These are phyloP conservation scores for Coelopa frigida DNA, from an alignment of 1,140 invertebrate species.

Conservation along the genomic window DNA sequence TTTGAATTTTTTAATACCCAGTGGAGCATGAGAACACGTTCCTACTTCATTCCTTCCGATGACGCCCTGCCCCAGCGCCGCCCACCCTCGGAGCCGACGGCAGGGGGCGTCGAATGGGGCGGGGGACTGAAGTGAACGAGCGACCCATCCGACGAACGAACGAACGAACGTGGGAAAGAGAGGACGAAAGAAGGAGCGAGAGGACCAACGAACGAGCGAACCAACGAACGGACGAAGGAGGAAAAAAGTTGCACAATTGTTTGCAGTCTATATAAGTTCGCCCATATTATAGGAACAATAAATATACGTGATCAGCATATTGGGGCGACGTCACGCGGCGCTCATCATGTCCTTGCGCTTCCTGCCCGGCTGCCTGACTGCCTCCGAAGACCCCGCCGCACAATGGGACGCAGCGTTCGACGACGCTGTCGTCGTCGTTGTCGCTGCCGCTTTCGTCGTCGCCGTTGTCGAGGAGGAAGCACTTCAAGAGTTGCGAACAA, in stretches of 20 bases:
- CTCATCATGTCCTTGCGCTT: constrained; percentile 14
- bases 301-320: constrained; percentile 45
- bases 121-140: neutral
- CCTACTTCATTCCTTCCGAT: constrained; percentile 17
- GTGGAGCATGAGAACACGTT: constrained; percentile 19
- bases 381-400: too few species aligned
- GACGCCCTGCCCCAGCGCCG: neutral
- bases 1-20: too few species aligned
- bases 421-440: neutral
- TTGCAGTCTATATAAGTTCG: constrained; percentile 19
- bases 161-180: neutral
- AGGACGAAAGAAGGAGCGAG: neutral
- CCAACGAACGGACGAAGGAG: constrained; percentile 1
- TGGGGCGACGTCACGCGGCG: constrained; percentile 18
- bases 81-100: neutral
- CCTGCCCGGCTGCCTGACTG: constrained; percentile 6
- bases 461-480: constrained; percentile 8
- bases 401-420: neutral
- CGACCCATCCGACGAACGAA: neutral
- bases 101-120: too few species aligned
- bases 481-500: constrained; percentile 10
- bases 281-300: constrained; percentile 46
- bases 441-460: neutral
- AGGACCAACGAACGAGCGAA: neutral
- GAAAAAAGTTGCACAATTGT: constrained; percentile 11